A percentile compares a stretch with the other conserved stretches of the same genome.
Evolutionary conservation across 2,113 vertebrate species (phyloP).

Genomic region (Zapornia atra): DNA sequence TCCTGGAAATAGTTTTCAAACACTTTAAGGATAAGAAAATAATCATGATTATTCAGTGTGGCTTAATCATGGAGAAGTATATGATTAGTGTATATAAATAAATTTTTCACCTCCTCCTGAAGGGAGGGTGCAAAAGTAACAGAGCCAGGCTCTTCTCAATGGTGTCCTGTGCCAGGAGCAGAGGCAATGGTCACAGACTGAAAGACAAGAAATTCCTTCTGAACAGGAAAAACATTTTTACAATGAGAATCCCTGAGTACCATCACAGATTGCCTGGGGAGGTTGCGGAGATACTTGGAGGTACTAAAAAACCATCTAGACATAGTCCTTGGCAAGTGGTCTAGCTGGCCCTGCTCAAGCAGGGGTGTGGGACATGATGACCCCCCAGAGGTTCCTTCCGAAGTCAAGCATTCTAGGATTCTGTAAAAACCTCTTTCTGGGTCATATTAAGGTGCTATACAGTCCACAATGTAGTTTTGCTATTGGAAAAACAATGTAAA

Average conservation of each 20-base stretch:
- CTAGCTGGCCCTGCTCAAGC: background rate
- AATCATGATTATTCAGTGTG: background rate
- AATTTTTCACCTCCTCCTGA: background rate
- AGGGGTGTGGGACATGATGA: accelerated
- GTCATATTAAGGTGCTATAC: background rate
- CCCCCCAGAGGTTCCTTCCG: background rate
- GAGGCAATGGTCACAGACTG: background rate
- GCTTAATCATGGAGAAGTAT: background rate
- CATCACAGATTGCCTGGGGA: background rate
- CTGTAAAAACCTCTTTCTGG: background rate
- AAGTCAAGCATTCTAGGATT: background rate
- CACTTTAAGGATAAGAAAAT: background rate
- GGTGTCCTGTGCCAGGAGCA: background rate
- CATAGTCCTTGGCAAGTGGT: background rate
- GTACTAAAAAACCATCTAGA: background rate
- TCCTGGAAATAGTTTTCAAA: background rate
- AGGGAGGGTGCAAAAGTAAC: background rate
- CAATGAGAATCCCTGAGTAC: background rate
- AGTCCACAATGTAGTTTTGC: background rate
- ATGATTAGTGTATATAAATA: background rate
- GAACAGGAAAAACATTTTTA: background rate
- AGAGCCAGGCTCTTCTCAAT: background rate
- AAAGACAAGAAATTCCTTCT: background rate
- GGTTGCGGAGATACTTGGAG: background rate
- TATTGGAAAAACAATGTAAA: background rate